Base-by-base conservation (phyloP, 2,888 invertebrate genomes). In the Scrobipalpa costella region DNA sequence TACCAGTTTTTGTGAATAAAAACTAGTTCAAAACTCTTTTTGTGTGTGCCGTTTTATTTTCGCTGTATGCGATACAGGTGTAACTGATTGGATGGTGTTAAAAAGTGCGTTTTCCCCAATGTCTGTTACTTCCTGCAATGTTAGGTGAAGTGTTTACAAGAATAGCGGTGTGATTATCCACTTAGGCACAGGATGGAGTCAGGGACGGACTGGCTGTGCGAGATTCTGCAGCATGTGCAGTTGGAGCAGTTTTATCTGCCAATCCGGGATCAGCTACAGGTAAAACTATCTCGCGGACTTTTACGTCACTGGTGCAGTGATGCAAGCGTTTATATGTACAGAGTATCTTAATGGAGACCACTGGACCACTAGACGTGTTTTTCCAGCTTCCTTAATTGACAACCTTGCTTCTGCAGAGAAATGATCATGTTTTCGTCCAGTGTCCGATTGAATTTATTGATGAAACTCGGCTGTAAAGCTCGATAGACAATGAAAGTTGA, bases 181-280 rank as follows among this genome's bases (percentile, higher is more conserved):
- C 63, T 49, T 71, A 36, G 9, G 2, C 62, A 52, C 50, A 79
- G 73, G 72, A 91, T 91, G 91, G 89, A 90, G 73, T 83, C 90
- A 27, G 88, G 85, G 62, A 94, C 95, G 15, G 96, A 97, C 82
- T 96, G 96, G 96, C 90, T 99, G 65, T 95, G 95, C 78, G 97
- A 97, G 73, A 92, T 99, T 64, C 89, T 99, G 71, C 94, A 94
- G 68, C 97, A 98, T 86, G 97, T 98, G 58, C 98, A 99, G 86
- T 92, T 99, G 66, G 96, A 96, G 71, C 98, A 98, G 85, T 99
- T 99, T 86, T 95, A 97, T 79, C 93, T 95, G 62, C 94, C 97
- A 67, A 96, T 99, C 64, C 93, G 97, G 69, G 98, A 99, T 92
- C 97, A 98, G 80, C 92, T 98, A 49, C 98, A 98, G 92, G 95